Base-by-base conservation (phyloP, 53 echinoderm and acorn worm species). In the Crossaster papposus region DNA sequence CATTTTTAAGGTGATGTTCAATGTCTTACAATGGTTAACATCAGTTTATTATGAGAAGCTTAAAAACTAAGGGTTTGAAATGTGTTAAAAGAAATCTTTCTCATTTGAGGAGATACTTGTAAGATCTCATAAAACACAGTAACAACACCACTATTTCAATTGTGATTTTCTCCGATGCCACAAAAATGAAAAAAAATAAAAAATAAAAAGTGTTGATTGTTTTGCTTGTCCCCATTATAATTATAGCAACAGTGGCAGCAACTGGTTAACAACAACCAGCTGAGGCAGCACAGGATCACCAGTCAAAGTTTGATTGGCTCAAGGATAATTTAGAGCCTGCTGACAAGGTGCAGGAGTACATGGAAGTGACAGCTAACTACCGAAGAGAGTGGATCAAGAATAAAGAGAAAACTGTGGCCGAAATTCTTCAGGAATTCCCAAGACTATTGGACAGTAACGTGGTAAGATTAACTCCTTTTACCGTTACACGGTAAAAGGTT, bases 391-490 rank as follows among this genome's bases (percentile, higher is more conserved):
- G 77, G 90, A 83, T 90, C 32, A 83, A 82, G 55, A 70, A 90
- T 52, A 83, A 73, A 28, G 72, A 90, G 32, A 58, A 51, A 35
- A 85, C 79, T 76, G 86, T 86, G 7, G 29, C 36, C 0, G 86
- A 91, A 8, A 86, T 85, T 36, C 3, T 91, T 70, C 64, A 30
- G 24, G 79, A 91, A 78, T 91, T 79, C 37, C 86, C 91, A 18
- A 78, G 85, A 86, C 31, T 86, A 30, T n/a, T 91, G 37, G 86
- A 91, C 70, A 52, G 38, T 14, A 51, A 38, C 65, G 78, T 79
- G 91, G 91, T 91, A 84, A 83, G 91, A 35, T 83, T 44, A 44
- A n/a, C n/a, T n/a, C n/a, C n/a, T n/a, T n/a, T n/a, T n/a, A n/a
- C n/a, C n/a, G n/a, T n/a, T n/a, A n/a, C n/a, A n/a, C n/a, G n/a